phyloP scores from a whole-genome alignment of 2,888 invertebrate genomes.

The Dyspetes luteomarginatus region DNA sequence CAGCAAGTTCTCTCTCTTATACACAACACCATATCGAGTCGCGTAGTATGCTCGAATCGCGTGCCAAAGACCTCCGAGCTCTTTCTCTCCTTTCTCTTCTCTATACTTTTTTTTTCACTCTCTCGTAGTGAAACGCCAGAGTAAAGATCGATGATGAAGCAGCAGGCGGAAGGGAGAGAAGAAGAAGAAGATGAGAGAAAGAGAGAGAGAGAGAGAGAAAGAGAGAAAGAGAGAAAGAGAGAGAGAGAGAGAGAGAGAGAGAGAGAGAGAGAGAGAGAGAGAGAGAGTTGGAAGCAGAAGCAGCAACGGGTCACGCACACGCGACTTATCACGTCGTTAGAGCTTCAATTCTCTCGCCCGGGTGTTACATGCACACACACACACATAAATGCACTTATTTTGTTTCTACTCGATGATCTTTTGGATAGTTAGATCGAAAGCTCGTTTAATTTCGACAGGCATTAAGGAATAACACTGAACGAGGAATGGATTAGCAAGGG shows the following conservation, averaged over 20 bases:
- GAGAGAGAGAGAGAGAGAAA: constrained; percentile 18
- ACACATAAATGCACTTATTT: background rate
- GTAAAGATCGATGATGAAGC: constrained; percentile 77
- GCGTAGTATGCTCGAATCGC: constrained; percentile 63
- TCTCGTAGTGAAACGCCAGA: constrained; percentile 41
- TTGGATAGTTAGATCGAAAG: background rate
- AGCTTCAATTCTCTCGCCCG: constrained; percentile 60
- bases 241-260: constrained; percentile 14
- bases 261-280: constrained; percentile 14
- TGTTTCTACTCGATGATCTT: constrained; percentile 8
- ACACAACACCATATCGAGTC: constrained; percentile 16
- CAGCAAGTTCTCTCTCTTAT: constrained; percentile 29
- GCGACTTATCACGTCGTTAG: constrained; percentile 72
- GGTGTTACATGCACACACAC: background rate
- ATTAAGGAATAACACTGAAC: background rate
- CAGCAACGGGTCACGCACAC: constrained; percentile 72
- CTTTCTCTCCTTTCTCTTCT: background rate
- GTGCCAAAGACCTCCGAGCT: constrained; percentile 55
- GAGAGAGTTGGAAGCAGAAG: constrained; percentile 61
- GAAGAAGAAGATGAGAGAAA: constrained; percentile 38
- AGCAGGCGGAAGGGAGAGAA: too few species aligned
- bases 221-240: constrained; percentile 59
- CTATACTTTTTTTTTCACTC: background rate
- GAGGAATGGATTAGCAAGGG: background rate
- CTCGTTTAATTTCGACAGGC: background rate